phyloP scores from a whole-genome alignment of 1,140 invertebrate genomes.

The Harpegnathos saltator region DNA sequence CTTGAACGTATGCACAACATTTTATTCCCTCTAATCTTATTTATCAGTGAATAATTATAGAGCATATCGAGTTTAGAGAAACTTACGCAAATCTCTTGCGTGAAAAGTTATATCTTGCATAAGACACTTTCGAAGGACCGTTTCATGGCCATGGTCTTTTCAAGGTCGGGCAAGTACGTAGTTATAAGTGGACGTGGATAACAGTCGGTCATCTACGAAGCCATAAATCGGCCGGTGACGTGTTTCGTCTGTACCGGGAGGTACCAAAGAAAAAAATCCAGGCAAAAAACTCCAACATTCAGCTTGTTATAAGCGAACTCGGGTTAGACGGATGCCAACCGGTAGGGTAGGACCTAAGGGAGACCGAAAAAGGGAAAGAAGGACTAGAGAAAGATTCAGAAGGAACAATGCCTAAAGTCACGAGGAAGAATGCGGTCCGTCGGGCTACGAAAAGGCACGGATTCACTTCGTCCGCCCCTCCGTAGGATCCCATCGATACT shows the following conservation, averaged over 20 bases:
- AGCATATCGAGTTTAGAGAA: neutral
- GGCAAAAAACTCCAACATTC: conserved; percentile 77
- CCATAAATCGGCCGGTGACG: conserved; percentile 83
- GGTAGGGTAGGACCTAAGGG: conserved; percentile 58
- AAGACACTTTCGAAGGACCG: conserved; percentile 19
- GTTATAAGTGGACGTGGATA: conserved; percentile 78
- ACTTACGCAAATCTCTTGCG: neutral
- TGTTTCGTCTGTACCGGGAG: conserved; percentile 80
- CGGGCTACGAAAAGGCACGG: conserved; percentile 77
- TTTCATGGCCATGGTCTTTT: conserved; percentile 27
- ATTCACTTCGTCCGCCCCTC: conserved; percentile 61
- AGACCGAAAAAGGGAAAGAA: conserved; percentile 64
- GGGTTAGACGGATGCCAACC: conserved; percentile 58
- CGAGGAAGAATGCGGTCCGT: conserved; percentile 85
- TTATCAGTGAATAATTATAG: neutral
- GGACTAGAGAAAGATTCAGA: conserved; percentile 64
- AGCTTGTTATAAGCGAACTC: conserved; percentile 78
- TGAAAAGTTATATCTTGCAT: neutral
- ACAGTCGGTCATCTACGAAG: conserved; percentile 84
- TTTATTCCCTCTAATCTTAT: neutral
- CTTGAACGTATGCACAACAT: no score
- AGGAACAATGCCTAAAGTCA: conserved; percentile 85
- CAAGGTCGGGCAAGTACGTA: conserved; percentile 81
- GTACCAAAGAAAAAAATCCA: conserved; percentile 72
- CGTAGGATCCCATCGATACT: conserved; percentile 64